Conservation (phyloP, 2,113 vertebrate species). For the Addax nasomaculatus region DNA sequence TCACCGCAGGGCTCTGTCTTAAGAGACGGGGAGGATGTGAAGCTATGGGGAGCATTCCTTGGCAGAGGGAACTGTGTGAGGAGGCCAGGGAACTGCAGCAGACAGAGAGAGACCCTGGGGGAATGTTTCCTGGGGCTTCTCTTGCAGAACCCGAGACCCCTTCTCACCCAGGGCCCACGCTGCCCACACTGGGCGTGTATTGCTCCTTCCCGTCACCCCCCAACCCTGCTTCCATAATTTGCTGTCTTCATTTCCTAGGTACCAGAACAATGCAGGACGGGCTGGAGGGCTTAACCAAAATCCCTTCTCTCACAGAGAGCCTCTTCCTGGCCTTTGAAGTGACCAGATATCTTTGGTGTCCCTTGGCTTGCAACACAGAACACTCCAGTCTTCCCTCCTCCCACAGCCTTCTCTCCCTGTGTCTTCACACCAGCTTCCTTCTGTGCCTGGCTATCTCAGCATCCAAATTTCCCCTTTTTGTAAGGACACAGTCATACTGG, state of each 20-base stretch:
- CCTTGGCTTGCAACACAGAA: background rate
- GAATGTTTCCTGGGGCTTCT: background rate
- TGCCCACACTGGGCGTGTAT: no score
- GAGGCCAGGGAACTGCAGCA: background rate
- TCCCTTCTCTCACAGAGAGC: background rate
- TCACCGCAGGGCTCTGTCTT: background rate
- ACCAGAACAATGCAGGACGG: background rate
- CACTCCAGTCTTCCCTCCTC: background rate
- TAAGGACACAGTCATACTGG: background rate
- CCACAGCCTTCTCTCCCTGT: accelerated
- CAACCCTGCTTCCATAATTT: no score
- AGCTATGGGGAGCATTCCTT: accelerated
- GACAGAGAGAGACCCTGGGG: background rate
- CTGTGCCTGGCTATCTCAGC: background rate
- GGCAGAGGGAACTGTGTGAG: no score
- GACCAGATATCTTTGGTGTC: accelerated
- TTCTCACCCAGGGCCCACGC: accelerated
- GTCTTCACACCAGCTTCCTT: background rate
- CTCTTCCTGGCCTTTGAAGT: background rate
- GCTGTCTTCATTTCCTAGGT: accelerated
- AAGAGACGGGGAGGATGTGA: background rate
- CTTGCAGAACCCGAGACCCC: background rate
- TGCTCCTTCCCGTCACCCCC: accelerated
- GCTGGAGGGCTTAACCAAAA: background rate
- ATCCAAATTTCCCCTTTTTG: background rate